phyloP scores from a whole-genome alignment of 2,797 vertebrate species.

The Antennarius maculatus region DNA sequence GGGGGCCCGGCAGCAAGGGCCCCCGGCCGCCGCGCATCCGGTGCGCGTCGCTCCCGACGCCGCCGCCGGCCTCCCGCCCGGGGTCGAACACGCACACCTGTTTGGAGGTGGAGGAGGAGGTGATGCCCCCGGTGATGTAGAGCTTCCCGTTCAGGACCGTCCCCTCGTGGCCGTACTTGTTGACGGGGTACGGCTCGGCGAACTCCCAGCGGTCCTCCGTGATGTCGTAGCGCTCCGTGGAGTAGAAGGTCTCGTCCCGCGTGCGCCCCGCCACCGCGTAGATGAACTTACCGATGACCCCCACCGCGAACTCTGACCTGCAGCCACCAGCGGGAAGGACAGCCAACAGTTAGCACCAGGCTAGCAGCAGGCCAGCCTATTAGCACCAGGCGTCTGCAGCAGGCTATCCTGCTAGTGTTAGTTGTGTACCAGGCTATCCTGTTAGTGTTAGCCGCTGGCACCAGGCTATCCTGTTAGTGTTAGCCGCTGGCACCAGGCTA shows the following conservation, averaged over 20 bases:
- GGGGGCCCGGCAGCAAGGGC: slow-evolving; percentile 83
- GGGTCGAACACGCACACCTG: slow-evolving; percentile 98
- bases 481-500: too few species aligned
- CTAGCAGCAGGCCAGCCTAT: too few species aligned
- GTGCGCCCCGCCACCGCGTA: slow-evolving; percentile 97
- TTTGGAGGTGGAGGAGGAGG: slow-evolving; percentile 98
- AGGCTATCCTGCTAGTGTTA: too few species aligned
- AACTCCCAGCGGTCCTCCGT: slow-evolving; percentile 98
- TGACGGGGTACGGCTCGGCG: slow-evolving; percentile 97
- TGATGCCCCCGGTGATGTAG: slow-evolving; percentile 98
- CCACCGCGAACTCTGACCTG: slow-evolving; percentile 97
- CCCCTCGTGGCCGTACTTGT: slow-evolving; percentile 98
- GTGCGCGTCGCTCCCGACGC: slow-evolving; percentile 78
- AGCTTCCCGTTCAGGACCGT: slow-evolving; percentile 94
- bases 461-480: too few species aligned
- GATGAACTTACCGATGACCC: slow-evolving; percentile 96
- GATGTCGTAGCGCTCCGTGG: slow-evolving; percentile 97
- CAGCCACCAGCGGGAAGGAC: slow-evolving; percentile 49
- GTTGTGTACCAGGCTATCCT: too few species aligned
- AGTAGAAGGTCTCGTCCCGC: slow-evolving; percentile 98
- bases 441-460: too few species aligned
- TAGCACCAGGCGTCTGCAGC: too few species aligned
- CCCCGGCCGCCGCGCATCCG: slow-evolving; percentile 86
- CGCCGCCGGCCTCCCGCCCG: slow-evolving; percentile 90
- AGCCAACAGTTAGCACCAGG: too few species aligned